A percentile compares a stretch with the other conserved stretches of the same genome.
Evolutionary conservation across 2,888 invertebrate genomes (phyloP).

Genomic region (Sarcophaga carnaria): DNA sequence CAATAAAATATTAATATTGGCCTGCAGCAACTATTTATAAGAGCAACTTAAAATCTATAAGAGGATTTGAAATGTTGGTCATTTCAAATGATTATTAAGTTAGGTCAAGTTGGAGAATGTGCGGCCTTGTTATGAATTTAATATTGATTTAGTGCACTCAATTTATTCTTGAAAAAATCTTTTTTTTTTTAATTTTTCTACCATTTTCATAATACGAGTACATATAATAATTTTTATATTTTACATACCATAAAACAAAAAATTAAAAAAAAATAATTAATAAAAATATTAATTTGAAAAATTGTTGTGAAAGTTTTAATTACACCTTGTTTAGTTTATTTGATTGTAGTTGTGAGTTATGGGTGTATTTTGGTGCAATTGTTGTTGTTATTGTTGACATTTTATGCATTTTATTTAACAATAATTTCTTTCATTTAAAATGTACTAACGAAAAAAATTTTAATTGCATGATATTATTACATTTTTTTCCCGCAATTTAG

Average conservation of each 20-base stretch:
- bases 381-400: conserved; percentile 21
- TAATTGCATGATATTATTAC: conserved; percentile 39
- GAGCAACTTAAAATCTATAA: conserved; percentile 10
- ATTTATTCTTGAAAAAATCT: not conserved
- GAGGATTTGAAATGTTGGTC: conserved; percentile 8
- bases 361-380: conserved; percentile 8
- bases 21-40: not conserved
- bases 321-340: not conserved
- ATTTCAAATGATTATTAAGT: not conserved
- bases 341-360: conserved; percentile 11
- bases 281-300: not conserved
- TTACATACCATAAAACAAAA: too few species aligned
- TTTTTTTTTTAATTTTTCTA: not conserved
- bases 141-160: too few species aligned
- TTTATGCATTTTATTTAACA: conserved; percentile 52
- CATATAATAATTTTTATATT: too few species aligned
- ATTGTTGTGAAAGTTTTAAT: conserved; percentile 50
- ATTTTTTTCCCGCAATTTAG: not conserved
- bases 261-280: too few species aligned
- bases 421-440: conserved; percentile 1
- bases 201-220: too few species aligned
- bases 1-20: too few species aligned
- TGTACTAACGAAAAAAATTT: not conserved
- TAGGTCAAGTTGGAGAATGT: not conserved
- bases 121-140: not conserved